Percentiles rank a stretch among this genome's conserved stretches.
Evolutionary conservation across 2,113 vertebrate genomes (phyloP).

Genomic region (Motacilla alba): DNA sequence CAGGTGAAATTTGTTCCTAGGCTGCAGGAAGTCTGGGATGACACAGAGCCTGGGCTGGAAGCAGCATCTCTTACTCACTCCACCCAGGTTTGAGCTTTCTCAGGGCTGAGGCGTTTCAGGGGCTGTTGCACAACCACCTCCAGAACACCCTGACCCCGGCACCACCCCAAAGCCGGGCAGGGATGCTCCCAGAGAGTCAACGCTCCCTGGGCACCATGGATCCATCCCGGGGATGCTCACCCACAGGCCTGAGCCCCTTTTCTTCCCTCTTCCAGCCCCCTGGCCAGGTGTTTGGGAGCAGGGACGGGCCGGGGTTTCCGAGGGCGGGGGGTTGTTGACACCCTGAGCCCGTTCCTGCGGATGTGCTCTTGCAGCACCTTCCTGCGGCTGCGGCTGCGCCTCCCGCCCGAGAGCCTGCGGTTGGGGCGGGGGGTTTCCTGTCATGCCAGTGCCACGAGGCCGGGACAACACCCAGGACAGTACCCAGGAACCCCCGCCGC

Average conservation of each 20-base stretch:
- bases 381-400: not conserved
- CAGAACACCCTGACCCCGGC: accelerated
- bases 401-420: not conserved
- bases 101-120: not conserved
- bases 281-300: accelerated
- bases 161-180: accelerated
- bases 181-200: accelerated
- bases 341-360: not conserved
- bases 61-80: accelerated
- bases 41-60: not conserved
- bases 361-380: slow-evolving; percentile 51
- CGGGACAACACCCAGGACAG: not conserved
- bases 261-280: not conserved
- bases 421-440: not conserved
- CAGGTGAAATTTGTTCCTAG: not conserved
- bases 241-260: not conserved
- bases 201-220: not conserved
- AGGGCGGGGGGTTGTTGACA: not conserved
- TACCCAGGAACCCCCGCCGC: accelerated
- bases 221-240: not conserved
- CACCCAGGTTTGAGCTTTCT: not conserved
- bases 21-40: not conserved
- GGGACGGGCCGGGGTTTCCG: not conserved
- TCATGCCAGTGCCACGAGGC: not conserved
- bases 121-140: not conserved